Conservation (phyloP, 2,113 vertebrate species). For the Prinia subflava region DNA sequence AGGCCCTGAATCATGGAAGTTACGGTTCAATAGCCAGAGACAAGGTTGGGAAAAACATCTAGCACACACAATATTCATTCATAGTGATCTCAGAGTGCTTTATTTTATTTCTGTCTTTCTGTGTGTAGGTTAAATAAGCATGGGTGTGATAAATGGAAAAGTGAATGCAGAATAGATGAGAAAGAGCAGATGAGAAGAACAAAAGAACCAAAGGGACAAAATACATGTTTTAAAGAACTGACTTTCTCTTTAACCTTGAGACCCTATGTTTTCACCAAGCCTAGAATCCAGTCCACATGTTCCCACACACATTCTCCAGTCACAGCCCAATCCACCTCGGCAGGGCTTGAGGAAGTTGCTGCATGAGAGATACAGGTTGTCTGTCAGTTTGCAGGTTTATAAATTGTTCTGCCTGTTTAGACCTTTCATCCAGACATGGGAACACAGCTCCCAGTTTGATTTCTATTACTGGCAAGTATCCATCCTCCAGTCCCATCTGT, state of each 20-base stretch:
- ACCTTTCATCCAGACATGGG: not conserved
- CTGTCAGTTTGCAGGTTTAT: not conserved
- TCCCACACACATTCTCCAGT: not conserved
- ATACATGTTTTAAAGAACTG: not conserved
- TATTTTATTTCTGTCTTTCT: not conserved
- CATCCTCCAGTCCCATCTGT: not conserved
- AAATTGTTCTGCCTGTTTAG: not conserved
- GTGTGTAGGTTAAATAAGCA: not conserved
- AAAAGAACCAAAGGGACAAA: not conserved
- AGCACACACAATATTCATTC: not conserved
- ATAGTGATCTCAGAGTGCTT: not conserved
- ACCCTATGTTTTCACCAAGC: not conserved
- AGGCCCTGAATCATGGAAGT: not conserved
- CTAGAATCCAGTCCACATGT: not conserved
- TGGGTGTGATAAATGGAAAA: not conserved
- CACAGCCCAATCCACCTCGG: not conserved
- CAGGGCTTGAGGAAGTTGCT: not conserved
- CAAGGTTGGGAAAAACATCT: not conserved
- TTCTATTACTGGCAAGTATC: slow-evolving; percentile 30
- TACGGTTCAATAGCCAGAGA: not conserved
- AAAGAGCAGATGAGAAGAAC: not conserved
- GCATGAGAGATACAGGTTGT: not conserved
- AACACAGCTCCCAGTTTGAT: not conserved
- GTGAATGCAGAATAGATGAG: not conserved
- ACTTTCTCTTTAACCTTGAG: not conserved